Percentiles rank a stretch among this genome's conserved stretches.
These are phyloP conservation scores for Pachydiplax longipennis DNA, from an alignment of 2,888 invertebrate genomes.

Conservation along the genomic window DNA sequence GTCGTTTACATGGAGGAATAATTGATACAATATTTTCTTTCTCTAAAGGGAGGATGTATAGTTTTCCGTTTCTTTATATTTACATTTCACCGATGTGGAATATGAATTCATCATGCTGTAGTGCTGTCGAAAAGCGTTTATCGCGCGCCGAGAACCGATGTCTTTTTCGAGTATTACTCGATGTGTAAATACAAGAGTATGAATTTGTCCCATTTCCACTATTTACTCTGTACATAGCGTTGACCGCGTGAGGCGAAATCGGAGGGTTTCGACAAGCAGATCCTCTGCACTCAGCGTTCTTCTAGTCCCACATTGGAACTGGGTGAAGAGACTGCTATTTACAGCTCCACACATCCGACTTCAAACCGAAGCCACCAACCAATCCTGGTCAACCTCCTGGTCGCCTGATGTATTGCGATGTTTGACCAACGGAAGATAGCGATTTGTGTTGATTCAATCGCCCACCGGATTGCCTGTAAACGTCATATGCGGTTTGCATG, in stretches of 20 bases:
- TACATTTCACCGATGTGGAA: too few relatives aligned
- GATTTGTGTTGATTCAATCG: neutral
- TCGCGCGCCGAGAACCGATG: neutral
- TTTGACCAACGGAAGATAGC: neutral
- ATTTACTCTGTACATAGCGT: neutral
- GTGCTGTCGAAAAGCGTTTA: too few relatives aligned
- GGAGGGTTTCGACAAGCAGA: neutral
- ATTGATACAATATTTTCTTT: too few relatives aligned
- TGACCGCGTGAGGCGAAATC: neutral
- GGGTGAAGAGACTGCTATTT: neutral
- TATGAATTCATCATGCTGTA: too few relatives aligned
- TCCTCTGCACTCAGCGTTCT: neutral
- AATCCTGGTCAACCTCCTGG: neutral
- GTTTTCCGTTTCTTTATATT: too few relatives aligned
- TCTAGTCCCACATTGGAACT: neutral
- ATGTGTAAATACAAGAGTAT: neutral
- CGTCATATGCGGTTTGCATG: too few relatives aligned
- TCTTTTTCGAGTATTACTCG: neutral
- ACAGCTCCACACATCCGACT: neutral
- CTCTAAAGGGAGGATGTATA: too few relatives aligned
- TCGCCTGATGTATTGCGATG: neutral
- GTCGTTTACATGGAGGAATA: too few relatives aligned
- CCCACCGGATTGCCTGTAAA: too few relatives aligned
- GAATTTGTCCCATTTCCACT: neutral
- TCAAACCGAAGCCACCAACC: neutral